Base-by-base conservation (phyloP, 2,888 invertebrate genomes). In the Hermodice carunculata region DNA sequence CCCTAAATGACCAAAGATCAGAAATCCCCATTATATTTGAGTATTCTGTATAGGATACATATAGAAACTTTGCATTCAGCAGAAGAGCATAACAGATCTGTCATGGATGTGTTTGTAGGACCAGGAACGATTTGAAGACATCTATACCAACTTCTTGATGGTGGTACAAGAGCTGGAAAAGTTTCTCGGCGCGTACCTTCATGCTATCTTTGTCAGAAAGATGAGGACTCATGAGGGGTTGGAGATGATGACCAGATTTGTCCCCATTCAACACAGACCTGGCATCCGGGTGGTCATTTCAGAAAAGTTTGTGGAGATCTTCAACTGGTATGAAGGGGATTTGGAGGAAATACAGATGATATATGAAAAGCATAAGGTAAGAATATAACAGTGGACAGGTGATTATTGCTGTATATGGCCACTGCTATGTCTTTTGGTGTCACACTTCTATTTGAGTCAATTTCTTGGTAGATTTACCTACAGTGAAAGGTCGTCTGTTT, bases 291-390 rank as follows among this genome's bases (percentile, higher is more conserved):
- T 76, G 4, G 79, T 78, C 11, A 72, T 85, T 19, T 72, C 81
- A n/a, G 83, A 84, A 67, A 84, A 85, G 70, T 83, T 80, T 75
- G 80, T 83, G 4, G 82, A 84, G 57, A 77, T 83, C 48, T 85
- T 85, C 69, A 79, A 79, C 70, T 82, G 83, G 82, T 85, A 84
- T 66, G 84, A 84, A 63, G 68, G 69, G 29, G 85, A 85, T 58
- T 69, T 85, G 53, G 82, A 83, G 49, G 81, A 81, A 46, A 81
- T 84, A 1, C 81, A 80, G 29, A 70, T 75, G 46, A 76, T 81
- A n/a, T 85, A 85, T 74, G 84, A 85, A 64, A 74, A 76, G 53
- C 72, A 82, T 63, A 85, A 85, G 79, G 84, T 83, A 71, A 63
- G 54, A 53, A 5, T 44, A n/a, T n/a, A n/a, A n/a, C n/a, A n/a